Evolutionary conservation across 2,113 vertebrate genomes (phyloP), one percentile per base, ranked within the genome.

Genomic region (Agapornis roseicollis): DNA sequence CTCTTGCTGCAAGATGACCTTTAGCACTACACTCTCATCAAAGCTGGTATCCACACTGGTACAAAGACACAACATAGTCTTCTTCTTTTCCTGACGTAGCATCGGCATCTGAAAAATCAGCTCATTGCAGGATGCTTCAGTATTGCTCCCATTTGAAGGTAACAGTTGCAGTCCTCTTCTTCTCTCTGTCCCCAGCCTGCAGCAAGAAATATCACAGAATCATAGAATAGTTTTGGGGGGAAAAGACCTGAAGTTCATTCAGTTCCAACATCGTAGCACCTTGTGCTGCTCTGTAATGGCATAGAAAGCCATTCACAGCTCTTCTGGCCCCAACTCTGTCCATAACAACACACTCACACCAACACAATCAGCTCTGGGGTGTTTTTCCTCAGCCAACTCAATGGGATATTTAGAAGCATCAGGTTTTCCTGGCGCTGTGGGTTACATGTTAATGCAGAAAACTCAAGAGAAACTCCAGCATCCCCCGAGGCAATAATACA

Each of bases 271-370:
- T 10, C 53, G 2, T 1, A 50, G 37, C 55, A 19, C 5, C 70
- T 35, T 60, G 1, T 0, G 1, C 16, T 0, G 0, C 69, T 70
- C 73, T 46, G n/a, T 12, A 37, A 7, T 6, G 16, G 29, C 41
- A 29, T 8, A 46, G 27, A 47, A 77, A 71, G 69, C 7, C 50
- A 18, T 71, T 33, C 58, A 22, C 69, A 63, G 46, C 73, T 41
- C 33, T 28, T 44, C 84, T 55, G 50, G 29, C 29, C 73, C 5
- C 1, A 3, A 56, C 65, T 85, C 69, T 84, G 56, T 5, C 92
- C 39, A 3, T 22, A 60, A 25, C 37, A 84, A 5, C 52, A 73
- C 24, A 2, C 31, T 39, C 37, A 5, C 42, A 33, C 10, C 8
- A 12, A 39, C 2, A 1, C 63, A 41, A 2, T 53, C 84, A 42